Conservation (phyloP, 2,113 vertebrate species). For the Onychostoma macrolepis region DNA sequence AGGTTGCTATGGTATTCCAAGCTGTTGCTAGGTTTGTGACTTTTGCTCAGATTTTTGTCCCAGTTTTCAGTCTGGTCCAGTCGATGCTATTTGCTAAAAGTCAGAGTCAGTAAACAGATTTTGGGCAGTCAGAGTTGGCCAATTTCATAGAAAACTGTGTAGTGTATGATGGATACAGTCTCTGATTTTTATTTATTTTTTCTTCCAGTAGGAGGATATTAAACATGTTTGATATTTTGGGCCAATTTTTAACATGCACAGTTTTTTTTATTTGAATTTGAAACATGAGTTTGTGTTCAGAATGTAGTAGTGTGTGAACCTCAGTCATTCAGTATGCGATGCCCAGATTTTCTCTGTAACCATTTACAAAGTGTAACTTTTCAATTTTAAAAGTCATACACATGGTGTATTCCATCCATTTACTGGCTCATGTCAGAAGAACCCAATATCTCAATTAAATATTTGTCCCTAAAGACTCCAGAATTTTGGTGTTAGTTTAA, state of each 20-base stretch:
- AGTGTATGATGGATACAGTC: too few species aligned
- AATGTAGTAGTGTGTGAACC: background rate
- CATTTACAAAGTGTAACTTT: background rate
- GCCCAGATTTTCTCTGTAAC: background rate
- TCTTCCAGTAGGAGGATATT: background rate
- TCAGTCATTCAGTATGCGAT: background rate
- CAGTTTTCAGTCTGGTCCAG: background rate
- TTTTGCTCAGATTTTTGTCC: background rate
- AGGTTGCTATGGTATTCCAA: background rate
- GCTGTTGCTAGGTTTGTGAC: background rate
- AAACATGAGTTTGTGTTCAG: background rate
- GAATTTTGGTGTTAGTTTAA: background rate
- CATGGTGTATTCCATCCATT: background rate
- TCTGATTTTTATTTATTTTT: too few species aligned
- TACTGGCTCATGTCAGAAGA: background rate
- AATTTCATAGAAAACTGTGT: background rate
- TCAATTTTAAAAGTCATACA: background rate
- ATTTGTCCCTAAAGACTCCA: background rate
- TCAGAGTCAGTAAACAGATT: background rate
- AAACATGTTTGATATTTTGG: background rate
- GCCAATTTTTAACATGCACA: background rate
- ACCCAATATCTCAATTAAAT: background rate
- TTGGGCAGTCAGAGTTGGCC: background rate
- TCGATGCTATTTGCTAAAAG: background rate
- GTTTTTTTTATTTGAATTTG: background rate